Percentiles rank a stretch among this genome's conserved stretches.
Conservation (phyloP, 92 coral and sea anemone species). For the Porites rus region DNA sequence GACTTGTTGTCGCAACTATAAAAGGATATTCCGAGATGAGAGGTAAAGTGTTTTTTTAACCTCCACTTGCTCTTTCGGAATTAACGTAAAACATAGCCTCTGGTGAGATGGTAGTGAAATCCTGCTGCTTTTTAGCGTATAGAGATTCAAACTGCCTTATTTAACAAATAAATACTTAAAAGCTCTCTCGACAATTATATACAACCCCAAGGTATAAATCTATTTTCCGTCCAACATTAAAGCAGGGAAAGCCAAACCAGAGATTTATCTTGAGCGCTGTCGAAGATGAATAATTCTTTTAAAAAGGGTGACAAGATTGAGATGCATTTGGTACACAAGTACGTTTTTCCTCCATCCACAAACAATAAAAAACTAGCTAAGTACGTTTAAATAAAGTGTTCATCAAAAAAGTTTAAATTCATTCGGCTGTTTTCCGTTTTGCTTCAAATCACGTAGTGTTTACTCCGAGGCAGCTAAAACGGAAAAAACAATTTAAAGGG, state of each 20-base stretch:
- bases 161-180: background rate
- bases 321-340: background rate
- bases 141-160: background rate
- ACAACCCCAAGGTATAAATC: background rate
- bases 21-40: too few species aligned
- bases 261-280: slow-evolving; percentile 7
- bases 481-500: background rate
- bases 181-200: slow-evolving; percentile 3
- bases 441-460: background rate
- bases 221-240: background rate
- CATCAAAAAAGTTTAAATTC: background rate
- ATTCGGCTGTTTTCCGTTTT: background rate
- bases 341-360: background rate
- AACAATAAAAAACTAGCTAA: background rate
- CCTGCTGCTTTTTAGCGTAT: background rate
- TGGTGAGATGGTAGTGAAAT: background rate
- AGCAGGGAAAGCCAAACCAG: slow-evolving; percentile 1
- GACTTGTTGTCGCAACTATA: background rate
- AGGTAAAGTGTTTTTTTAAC: too few species aligned
- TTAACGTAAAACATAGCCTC: background rate
- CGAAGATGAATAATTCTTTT: background rate
- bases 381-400: background rate
- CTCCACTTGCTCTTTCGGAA: too few species aligned
- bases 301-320: background rate
- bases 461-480: background rate